These are phyloP conservation scores for Bostrychus sinensis DNA, from an alignment of 2,113 vertebrate genomes.

Conservation along the genomic window DNA sequence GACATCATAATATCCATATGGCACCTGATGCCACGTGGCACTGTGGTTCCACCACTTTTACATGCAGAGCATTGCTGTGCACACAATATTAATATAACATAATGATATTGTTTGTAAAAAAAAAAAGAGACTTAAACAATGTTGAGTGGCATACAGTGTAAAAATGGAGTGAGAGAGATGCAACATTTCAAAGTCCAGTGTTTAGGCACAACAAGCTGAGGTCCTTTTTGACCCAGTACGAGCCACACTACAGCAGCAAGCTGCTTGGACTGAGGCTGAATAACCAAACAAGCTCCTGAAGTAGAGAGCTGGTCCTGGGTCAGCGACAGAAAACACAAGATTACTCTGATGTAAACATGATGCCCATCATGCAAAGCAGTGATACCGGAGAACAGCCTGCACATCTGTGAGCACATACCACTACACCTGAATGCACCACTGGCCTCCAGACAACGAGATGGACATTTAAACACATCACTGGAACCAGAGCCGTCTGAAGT, in stretches of 20 bases:
- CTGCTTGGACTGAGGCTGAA: constrained; percentile 35
- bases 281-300: constrained; percentile 60
- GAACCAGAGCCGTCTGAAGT: background rate
- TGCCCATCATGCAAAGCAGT: constrained; percentile 74
- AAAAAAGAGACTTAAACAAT: background rate
- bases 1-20: constrained; percentile 17
- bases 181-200: background rate
- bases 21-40: background rate
- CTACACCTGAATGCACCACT: constrained; percentile 16
- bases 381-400: constrained; percentile 48
- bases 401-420: constrained; percentile 42
- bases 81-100: no score
- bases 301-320: constrained; percentile 22
- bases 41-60: background rate
- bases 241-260: constrained; percentile 5
- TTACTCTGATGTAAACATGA: constrained; percentile 70
- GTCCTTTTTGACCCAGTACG: background rate
- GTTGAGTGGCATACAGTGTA: background rate
- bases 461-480: background rate
- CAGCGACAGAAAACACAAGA: constrained; percentile 48
- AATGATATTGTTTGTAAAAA: no score
- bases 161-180: background rate
- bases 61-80: no score
- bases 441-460: constrained; percentile 7
- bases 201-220: background rate